Evolutionary conservation across 2,888 invertebrate genomes (phyloP).

Genomic region (Xestia ashworthii): DNA sequence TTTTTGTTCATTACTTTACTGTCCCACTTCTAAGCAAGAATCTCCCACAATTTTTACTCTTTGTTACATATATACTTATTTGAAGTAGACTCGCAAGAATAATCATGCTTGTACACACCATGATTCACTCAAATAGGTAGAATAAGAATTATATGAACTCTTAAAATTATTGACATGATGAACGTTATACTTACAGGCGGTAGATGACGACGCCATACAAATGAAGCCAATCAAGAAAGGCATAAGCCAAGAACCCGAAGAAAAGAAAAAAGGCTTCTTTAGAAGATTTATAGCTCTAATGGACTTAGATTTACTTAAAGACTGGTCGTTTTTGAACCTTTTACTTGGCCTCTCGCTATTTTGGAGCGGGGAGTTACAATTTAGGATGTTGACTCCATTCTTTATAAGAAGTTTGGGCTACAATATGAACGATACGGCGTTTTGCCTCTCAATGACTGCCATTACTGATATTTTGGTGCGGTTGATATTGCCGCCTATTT

Average conservation of each 20-base stretch:
- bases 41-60: background rate
- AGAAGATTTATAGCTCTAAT: conserved; percentile 92
- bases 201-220: conserved; percentile 86
- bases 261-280: conserved; percentile 85
- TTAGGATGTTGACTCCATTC: conserved; percentile 93
- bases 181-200: conserved; percentile 80
- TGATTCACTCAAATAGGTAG: background rate
- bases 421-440: conserved; percentile 92
- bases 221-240: conserved; percentile 86
- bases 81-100: background rate
- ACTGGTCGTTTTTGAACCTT: conserved; percentile 93
- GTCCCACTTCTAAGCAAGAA: background rate
- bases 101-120: background rate
- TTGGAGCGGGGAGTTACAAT: conserved; percentile 94
- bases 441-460: conserved; percentile 94
- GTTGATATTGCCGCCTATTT: conserved; percentile 93
- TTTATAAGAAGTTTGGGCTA: conserved; percentile 92
- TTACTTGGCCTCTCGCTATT: conserved; percentile 93
- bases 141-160: background rate
- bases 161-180: conserved; percentile 1
- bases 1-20: background rate
- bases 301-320: conserved; percentile 93
- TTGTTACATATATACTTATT: background rate
- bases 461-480: conserved; percentile 94
- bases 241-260: conserved; percentile 75